phyloP scores from a whole-genome alignment of 2,888 invertebrate species.

The Chloroclystis v-ata region DNA sequence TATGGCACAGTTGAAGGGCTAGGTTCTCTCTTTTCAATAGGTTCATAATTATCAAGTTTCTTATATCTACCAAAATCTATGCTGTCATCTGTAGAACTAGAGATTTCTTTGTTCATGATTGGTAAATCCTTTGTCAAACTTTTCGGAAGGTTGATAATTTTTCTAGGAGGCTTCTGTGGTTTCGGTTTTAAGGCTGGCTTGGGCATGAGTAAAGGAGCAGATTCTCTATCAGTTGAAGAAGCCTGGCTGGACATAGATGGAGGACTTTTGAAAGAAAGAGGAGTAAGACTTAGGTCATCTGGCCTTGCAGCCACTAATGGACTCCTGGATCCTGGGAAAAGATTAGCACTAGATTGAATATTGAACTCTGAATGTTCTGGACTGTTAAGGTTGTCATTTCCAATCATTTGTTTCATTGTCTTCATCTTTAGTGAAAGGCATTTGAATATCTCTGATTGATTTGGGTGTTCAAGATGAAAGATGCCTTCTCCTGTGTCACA shows the following conservation, averaged over 20 bases:
- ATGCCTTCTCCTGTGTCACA: constrained; percentile 91
- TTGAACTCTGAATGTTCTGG: constrained; percentile 84
- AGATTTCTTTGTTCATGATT: constrained; percentile 50
- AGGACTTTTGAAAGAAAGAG: constrained; percentile 63
- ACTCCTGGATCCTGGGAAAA: constrained; percentile 89
- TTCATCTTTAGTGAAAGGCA: constrained; percentile 91
- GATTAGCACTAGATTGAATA: constrained; percentile 85
- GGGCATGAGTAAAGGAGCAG: constrained; percentile 66
- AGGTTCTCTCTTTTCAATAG: constrained; percentile 69
- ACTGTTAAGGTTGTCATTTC: constrained; percentile 81
- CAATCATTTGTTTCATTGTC: constrained; percentile 89
- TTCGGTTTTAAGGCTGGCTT: constrained; percentile 80
- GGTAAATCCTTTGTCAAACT: constrained; percentile 52
- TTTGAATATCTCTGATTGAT: constrained; percentile 89
- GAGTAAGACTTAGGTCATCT: constrained; percentile 68
- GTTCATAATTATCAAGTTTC: constrained; percentile 74
- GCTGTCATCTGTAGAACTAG: constrained; percentile 64
- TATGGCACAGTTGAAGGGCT: constrained; percentile 77
- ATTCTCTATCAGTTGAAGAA: constrained; percentile 58
- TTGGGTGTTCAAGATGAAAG: constrained; percentile 87
- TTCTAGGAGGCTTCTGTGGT: constrained; percentile 80
- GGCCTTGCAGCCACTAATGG: constrained; percentile 83
- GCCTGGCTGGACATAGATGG: constrained; percentile 63
- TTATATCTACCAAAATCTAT: constrained; percentile 74
- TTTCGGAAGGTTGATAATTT: constrained; percentile 70